A percentile compares a stretch with the other conserved stretches of the same genome.
These are phyloP conservation scores for Heliconius hermathena DNA, from an alignment of 1,140 invertebrate species.

Conservation along the genomic window DNA sequence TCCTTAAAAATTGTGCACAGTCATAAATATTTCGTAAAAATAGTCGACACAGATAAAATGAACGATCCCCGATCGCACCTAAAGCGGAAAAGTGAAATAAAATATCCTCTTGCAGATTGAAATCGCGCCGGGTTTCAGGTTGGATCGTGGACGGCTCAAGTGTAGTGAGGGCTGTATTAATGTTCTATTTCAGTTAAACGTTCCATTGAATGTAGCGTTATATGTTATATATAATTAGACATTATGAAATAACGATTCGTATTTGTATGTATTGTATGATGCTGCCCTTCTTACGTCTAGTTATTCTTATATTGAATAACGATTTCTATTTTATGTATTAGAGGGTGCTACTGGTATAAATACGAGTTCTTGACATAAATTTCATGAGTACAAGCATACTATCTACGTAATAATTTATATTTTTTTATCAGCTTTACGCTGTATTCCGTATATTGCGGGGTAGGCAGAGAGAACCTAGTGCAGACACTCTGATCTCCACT, in stretches of 20 bases:
- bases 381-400: too few relatives aligned
- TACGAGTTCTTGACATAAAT: too few relatives aligned
- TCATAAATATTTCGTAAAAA: conserved; percentile 18
- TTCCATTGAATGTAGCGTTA: conserved; percentile 25
- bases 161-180: conserved; percentile 50
- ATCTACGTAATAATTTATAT: neutral
- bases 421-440: neutral
- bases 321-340: neutral
- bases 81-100: conserved; percentile 60
- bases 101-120: conserved; percentile 52
- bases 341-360: neutral
- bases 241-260: too few relatives aligned
- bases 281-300: too few relatives aligned
- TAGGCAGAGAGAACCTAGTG: too few relatives aligned
- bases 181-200: conserved; percentile 48
- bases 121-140: conserved; percentile 41
- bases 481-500: too few relatives aligned
- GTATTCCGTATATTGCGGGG: too few relatives aligned
- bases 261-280: neutral
- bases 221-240: too few relatives aligned
- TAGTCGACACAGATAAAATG: conserved; percentile 38
- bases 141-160: conserved; percentile 36
- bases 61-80: conserved; percentile 46
- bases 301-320: too few relatives aligned
- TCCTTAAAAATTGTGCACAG: neutral